Conservation (phyloP, 1,140 invertebrate genomes). For the Hypsibius dujardini region DNA sequence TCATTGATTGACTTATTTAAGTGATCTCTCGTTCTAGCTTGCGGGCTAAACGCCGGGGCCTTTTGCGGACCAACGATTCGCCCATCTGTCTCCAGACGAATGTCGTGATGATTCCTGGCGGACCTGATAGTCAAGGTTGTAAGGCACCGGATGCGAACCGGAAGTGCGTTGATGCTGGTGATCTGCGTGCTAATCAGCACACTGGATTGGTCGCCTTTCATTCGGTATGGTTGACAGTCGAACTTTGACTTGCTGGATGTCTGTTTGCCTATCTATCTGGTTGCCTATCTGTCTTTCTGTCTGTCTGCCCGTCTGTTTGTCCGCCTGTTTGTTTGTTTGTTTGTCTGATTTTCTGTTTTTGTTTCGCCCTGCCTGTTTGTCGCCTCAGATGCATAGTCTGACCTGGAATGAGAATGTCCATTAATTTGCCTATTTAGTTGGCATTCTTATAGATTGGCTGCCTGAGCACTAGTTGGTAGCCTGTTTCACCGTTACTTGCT, state of each 20-base stretch:
- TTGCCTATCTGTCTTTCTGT: no score
- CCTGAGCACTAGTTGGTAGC: not conserved
- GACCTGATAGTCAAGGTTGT: not conserved
- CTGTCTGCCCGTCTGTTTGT: no score
- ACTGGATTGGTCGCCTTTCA: constrained; percentile 10
- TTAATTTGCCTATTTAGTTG: not conserved
- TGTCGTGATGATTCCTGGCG: constrained; percentile 7
- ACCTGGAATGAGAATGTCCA: no score
- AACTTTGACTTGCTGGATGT: not conserved
- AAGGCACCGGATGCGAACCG: not conserved
- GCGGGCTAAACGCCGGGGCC: not conserved
- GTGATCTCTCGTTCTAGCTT: not conserved
- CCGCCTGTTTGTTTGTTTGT: no score
- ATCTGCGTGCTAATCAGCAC: constrained; percentile 9
- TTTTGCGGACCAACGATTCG: not conserved
- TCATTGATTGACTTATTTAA: not conserved
- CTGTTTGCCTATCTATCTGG: no score
- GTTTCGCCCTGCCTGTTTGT: no score
- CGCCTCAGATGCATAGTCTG: no score
- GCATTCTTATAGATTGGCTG: not conserved
- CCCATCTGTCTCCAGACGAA: not conserved
- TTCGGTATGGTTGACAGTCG: not conserved
- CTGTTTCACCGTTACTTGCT: no score
- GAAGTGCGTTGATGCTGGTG: constrained; percentile 6
- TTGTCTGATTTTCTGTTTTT: no score